Conservation (phyloP, 2,797 vertebrate genomes). For the Platyrinchus mystaceus region DNA sequence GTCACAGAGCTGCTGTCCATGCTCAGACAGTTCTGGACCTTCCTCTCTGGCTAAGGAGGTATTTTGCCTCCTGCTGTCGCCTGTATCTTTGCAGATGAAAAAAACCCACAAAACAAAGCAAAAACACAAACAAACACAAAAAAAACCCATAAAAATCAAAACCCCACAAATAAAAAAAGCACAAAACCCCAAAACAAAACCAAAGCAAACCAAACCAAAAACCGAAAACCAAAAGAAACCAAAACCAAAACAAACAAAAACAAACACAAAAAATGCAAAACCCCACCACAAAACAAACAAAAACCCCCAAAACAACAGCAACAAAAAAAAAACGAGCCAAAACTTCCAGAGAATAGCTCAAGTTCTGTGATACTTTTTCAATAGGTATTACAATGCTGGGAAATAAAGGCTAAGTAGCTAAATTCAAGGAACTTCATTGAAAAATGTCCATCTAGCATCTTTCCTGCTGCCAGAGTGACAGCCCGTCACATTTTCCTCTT, state of each 20-base stretch:
- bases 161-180: no score
- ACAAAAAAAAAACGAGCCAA: neutral
- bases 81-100: neutral
- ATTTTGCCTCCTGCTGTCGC: neutral
- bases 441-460: constrained; percentile 3
- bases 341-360: neutral
- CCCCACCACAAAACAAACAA: no score
- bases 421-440: neutral
- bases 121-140: no score
- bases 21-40: neutral
- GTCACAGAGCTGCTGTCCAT: accelerated
- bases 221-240: no score
- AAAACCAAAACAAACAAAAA: no score
- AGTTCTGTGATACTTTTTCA: neutral
- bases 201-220: no score
- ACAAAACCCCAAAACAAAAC: no score
- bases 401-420: neutral
- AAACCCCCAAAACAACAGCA: no score
- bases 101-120: neutral
- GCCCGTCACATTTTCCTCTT: constrained; percentile 20
- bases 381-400: neutral
- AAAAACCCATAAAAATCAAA: no score
- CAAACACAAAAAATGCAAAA: no score
- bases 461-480: neutral
- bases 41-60: neutral